Percentiles rank a stretch among this genome's conserved stretches.
Evolutionary conservation across 2,888 invertebrate genomes (phyloP).

Genomic region (Chrysopilus asiliformis): DNA sequence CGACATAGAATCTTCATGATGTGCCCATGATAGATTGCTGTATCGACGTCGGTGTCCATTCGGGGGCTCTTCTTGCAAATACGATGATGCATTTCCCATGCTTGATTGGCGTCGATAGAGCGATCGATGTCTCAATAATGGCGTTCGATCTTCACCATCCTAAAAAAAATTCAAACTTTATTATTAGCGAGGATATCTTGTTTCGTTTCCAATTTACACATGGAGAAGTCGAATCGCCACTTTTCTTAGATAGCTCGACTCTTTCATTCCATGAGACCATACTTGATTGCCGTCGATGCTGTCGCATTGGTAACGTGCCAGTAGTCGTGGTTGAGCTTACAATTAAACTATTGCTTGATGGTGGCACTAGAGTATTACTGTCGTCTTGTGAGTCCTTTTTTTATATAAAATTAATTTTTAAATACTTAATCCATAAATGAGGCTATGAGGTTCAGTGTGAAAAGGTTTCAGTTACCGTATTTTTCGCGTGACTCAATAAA

Average conservation of each 20-base stretch:
- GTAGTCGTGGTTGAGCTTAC: background rate
- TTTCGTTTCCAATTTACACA: background rate
- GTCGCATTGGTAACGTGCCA: slow-evolving; percentile 7
- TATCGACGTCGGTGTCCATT: slow-evolving; percentile 26
- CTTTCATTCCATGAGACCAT: slow-evolving; percentile 36
- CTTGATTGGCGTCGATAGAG: slow-evolving; percentile 31
- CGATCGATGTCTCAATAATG: slow-evolving; percentile 25
- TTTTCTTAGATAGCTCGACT: slow-evolving; percentile 20
- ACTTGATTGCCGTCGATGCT: slow-evolving; percentile 32
- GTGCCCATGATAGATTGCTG: slow-evolving; percentile 26
- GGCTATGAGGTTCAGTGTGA: too few species aligned
- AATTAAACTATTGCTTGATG: slow-evolving; percentile 1
- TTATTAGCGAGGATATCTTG: background rate
- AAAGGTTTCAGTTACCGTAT: too few species aligned
- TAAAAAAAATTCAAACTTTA: slow-evolving; percentile 12
- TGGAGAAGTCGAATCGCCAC: background rate
- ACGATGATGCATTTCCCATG: slow-evolving; percentile 28
- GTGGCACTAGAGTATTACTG: slow-evolving; percentile 3
- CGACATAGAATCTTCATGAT: slow-evolving; percentile 22
- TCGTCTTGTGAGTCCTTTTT: slow-evolving; percentile 7
- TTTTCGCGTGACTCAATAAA: too few species aligned
- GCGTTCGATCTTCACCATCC: slow-evolving; percentile 21
- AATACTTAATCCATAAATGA: too few species aligned
- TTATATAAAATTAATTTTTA: too few species aligned
- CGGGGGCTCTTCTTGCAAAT: slow-evolving; percentile 24